Evolutionary conservation across 1,140 invertebrate genomes (phyloP), one percentile per base, ranked within the genome.

Genomic region (Trichomalopsis sarcophagae): DNA sequence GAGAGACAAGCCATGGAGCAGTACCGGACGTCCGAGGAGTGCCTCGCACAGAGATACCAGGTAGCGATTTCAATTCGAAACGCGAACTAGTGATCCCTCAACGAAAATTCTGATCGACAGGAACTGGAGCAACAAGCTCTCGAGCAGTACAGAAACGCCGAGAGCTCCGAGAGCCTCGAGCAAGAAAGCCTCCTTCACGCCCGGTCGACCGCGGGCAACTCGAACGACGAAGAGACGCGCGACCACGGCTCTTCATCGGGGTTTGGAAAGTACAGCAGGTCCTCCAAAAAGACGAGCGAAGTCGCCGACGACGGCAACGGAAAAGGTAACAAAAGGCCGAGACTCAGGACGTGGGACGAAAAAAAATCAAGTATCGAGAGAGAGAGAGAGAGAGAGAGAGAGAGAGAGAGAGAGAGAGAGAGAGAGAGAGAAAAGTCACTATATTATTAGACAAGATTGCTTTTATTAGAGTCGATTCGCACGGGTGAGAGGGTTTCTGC

Each of bases 1-100:
- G 92, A 93, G 36, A 87, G 89, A 40, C 91, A 92, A 73, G 92
- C 91, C 0, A 91, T 93, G 83, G 92, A 92, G 44, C 92, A 93
- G 79, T 93, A 93, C 71, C 88, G 91, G 75, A 89, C 87, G 0
- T 92, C 91, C 5, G 92, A 93, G 13, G 92, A 92, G 66, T 91
- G 90, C 23, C 80, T 93, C 9, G 90, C 90, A 2, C 87, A 91
- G 13, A 89, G 89, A 78, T 93, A 92, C 81, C 92, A 93, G 87
- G 92, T 90, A 89, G 68, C 40, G 40, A 27, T 44, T 44, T 44
- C n/a, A n/a, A n/a, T n/a, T n/a, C 33, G 9, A 44, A 10, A 44
- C 9, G 36, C 36, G 1, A 36, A 36, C 3, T 36, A 36, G 27
- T 6, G 33, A 44, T 44, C 40, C 10, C 6, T 44, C 40, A 9